phyloP scores from a whole-genome alignment of 2,888 invertebrate genomes.

The Nemurella pictetii region DNA sequence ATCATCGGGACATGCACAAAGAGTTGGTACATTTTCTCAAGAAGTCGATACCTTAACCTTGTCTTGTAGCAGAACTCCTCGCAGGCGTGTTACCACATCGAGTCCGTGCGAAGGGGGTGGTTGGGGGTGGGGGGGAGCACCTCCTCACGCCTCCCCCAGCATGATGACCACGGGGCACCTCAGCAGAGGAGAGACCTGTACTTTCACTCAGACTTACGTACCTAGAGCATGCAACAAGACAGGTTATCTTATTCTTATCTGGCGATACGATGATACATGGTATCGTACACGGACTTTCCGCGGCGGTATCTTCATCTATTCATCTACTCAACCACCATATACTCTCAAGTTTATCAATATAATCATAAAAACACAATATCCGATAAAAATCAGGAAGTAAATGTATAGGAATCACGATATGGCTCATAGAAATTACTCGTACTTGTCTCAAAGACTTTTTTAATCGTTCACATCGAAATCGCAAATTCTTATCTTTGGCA shows the following conservation, averaged over 20 bases:
- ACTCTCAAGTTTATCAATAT: no score
- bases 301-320: no score
- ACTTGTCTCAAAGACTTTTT: no score
- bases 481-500: no score
- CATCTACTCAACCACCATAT: no score
- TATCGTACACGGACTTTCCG: no score
- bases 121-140: background rate
- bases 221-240: background rate
- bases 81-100: background rate
- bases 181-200: background rate
- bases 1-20: background rate
- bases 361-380: no score
- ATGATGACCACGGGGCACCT: background rate
- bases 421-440: no score
- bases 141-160: background rate
- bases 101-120: background rate
- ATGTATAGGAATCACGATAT: no score
- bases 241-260: background rate
- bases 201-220: background rate
- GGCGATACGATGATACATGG: background rate
- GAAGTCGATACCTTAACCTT: background rate
- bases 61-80: background rate
- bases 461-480: no score
- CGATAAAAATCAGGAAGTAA: no score
- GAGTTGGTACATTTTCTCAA: background rate